Evolutionary conservation across 2,113 vertebrate species (phyloP).

Genomic region (Oryctolagus cuniculus): mOryCun1.1 NC_091453.1:35632501-35633000

Average conservation of each 20-base stretch:
- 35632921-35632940: not conserved
- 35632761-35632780: not conserved
- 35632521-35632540: too few relatives aligned
- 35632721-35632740: not conserved
- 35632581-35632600: too few relatives aligned
- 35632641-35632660: too few relatives aligned
- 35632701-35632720: not conserved
- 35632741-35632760: slow-evolving; percentile 25
- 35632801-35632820: not conserved
- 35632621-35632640: too few relatives aligned
- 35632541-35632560: too few relatives aligned
- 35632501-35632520: too few relatives aligned
- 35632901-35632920: not conserved
- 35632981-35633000: not conserved
- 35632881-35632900: not conserved
- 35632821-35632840: slow-evolving; percentile 42
- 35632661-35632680: slow-evolving; percentile 22
- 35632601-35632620: too few relatives aligned
- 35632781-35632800: not conserved
- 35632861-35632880: slow-evolving; percentile 1
- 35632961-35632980: not conserved
- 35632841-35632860: not conserved
- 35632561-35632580: too few relatives aligned
- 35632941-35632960: slow-evolving; percentile 9
- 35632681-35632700: slow-evolving; percentile 43